Base-by-base conservation (phyloP, 2,113 vertebrate species). In the Numida meleagris region DNA sequence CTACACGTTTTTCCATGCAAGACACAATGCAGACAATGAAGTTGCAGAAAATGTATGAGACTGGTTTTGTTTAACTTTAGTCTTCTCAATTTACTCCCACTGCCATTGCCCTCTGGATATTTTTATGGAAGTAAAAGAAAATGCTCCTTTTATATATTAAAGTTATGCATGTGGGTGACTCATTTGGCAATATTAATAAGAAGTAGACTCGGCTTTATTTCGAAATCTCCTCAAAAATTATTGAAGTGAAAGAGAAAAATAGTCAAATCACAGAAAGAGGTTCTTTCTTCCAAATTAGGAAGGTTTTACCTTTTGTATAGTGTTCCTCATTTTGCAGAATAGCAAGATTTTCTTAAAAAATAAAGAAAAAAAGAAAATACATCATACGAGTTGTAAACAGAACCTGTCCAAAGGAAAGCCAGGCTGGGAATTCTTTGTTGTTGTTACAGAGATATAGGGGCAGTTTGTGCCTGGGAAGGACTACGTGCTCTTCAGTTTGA, bases 41-140 rank as follows among this genome's bases (percentile, higher is more conserved):
- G 76, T 71, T 86, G 93, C 89, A 94, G 95, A 95, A 76, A 87
- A 53, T 4, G 33, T 19, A 74, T 0, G 50, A 88, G 95, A 75
- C 91, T 94, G 95, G 87, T 94, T 96, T 86, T 93, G 72, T 95
- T 96, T 96, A 95, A 94, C 85, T 78, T 80, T 46, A 65, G 45
- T 86, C 89, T 94, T 95, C 95, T 96, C 95, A 34, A 59, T 90
- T 96, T 96, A 82, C 94, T 78, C 76, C 85, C 73, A 12, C 68
- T 65, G 88, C 90, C 65, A 4, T 80, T 95, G 94, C 93, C 91
- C 91, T 95, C 82, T 95, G 95, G 95, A 46, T 94, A 81, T 95
- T 95, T 95, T 90, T 71, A n/a, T 82, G 94, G 89, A 68, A 72
- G 72, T 46, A 65, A 86, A 83, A 90, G 82, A 77, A 95, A 96